A percentile compares a stretch with the other conserved stretches of the same genome.
Conservation (phyloP, 2,797 vertebrate species). For the Myotis vivesi region DNA sequence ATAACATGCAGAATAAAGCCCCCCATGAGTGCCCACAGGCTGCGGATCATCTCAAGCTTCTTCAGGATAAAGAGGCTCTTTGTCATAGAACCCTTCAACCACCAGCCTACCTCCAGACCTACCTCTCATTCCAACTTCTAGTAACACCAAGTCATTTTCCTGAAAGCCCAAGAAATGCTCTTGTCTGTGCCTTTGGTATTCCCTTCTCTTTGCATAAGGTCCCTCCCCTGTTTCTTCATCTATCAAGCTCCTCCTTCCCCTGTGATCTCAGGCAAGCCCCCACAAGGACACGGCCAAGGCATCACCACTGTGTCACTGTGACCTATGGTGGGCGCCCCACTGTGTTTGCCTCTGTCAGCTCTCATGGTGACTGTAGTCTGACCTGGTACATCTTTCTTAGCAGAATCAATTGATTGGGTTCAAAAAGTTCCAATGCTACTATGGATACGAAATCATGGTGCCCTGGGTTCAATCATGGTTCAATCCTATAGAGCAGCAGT, state of each 20-base stretch:
- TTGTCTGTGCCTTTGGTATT: not conserved
- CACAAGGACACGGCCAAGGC: not conserved
- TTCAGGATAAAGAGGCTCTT: not conserved
- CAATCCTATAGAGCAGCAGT: not conserved
- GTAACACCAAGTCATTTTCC: not conserved
- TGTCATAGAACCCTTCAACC: not conserved
- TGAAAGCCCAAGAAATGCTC: not conserved
- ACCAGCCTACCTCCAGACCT: not conserved
- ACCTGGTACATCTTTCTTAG: not conserved
- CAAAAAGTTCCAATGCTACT: not conserved
- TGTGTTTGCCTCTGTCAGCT: not conserved
- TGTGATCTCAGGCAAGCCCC: not conserved
- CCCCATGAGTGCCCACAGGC: fast-evolving
- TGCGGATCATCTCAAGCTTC: not conserved
- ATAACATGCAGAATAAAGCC: not conserved
- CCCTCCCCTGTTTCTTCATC: not conserved
- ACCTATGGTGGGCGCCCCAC: not conserved
- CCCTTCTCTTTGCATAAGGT: not conserved
- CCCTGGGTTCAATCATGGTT: not conserved
- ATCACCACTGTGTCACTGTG: not conserved
- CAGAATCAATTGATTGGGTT: not conserved
- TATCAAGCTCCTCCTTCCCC: not conserved
- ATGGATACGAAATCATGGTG: not conserved
- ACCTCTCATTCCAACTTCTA: not conserved
- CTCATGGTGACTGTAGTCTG: not conserved